A percentile compares a stretch with the other conserved stretches of the same genome.
Evolutionary conservation across 2,888 invertebrate species (phyloP).

Genomic region (Sphaerophoria taeniata): DNA sequence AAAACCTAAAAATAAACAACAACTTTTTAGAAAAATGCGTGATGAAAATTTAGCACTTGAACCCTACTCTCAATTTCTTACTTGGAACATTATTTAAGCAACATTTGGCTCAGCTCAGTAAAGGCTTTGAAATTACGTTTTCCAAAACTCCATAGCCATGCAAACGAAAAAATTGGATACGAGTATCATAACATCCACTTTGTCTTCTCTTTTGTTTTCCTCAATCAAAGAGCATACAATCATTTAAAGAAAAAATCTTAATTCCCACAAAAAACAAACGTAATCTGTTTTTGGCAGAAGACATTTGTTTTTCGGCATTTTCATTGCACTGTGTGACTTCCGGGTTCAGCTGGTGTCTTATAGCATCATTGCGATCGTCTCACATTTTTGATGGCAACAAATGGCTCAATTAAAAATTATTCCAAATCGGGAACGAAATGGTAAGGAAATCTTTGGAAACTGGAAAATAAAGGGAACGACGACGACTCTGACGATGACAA

Average conservation of each 20-base stretch:
- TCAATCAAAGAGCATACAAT: too few relatives aligned
- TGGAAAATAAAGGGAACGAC: neutral
- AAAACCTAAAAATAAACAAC: too few relatives aligned
- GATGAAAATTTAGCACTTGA: too few relatives aligned
- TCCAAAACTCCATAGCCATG: too few relatives aligned
- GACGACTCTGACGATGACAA: too few relatives aligned
- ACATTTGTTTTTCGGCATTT: slow-evolving; percentile 39
- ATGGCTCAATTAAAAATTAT: slow-evolving; percentile 22
- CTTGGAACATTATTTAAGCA: too few relatives aligned
- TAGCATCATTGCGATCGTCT: neutral
- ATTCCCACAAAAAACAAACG: slow-evolving; percentile 47
- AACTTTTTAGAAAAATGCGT: too few relatives aligned
- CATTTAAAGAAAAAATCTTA: slow-evolving; percentile 35
- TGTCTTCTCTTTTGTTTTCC: slow-evolving; percentile 43
- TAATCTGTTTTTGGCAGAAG: too few relatives aligned
- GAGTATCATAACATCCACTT: slow-evolving; percentile 38
- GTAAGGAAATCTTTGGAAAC: slow-evolving; percentile 1
- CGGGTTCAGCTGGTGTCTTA: slow-evolving; percentile 62
- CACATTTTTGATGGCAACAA: slow-evolving; percentile 29
- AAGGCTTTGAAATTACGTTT: slow-evolving; percentile 55
- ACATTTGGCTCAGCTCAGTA: too few relatives aligned
- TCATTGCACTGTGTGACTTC: slow-evolving; percentile 58
- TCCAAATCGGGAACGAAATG: slow-evolving; percentile 13
- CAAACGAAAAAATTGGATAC: too few relatives aligned
- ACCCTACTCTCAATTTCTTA: too few relatives aligned